Conservation (phyloP, 2,888 invertebrate species). For the Andrena fulva region DNA sequence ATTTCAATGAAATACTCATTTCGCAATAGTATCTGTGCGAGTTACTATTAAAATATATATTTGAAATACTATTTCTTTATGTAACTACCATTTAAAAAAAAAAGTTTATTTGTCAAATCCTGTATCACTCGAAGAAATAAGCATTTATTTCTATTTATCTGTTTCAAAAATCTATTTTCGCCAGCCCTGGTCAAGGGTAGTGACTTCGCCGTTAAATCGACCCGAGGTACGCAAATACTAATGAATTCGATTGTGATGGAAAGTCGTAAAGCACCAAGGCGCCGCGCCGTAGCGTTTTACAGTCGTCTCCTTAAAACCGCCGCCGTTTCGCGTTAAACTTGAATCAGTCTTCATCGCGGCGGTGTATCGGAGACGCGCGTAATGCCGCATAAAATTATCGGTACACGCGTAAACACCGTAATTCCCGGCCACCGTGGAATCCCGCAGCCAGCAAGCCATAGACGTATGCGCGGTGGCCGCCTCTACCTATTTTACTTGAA, state of each 20-base stretch:
- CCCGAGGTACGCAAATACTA: background rate
- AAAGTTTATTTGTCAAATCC: too few species aligned
- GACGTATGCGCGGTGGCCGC: constrained; percentile 35
- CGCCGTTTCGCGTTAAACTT: background rate
- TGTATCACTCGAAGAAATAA: too few species aligned
- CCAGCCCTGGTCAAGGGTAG: too few species aligned
- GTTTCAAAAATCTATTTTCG: too few species aligned
- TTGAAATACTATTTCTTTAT: too few species aligned
- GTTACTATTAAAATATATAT: too few species aligned
- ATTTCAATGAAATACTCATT: too few species aligned
- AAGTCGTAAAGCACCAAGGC: constrained; percentile 20
- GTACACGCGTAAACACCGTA: constrained; percentile 43
- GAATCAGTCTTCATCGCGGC: background rate
- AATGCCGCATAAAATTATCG: constrained; percentile 52
- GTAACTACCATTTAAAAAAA: too few species aligned
- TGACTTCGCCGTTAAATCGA: background rate
- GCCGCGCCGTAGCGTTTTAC: constrained; percentile 24
- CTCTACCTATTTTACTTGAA: constrained; percentile 58
- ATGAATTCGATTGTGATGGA: background rate
- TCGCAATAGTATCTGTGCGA: too few species aligned
- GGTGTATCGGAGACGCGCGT: constrained; percentile 16
- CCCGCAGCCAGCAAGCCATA: constrained; percentile 14
- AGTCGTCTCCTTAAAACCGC: constrained; percentile 2
- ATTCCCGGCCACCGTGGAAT: constrained; percentile 26
- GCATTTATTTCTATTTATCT: too few species aligned